Conservation (phyloP, 2,888 invertebrate genomes). For the Eristalis intricaria region DNA sequence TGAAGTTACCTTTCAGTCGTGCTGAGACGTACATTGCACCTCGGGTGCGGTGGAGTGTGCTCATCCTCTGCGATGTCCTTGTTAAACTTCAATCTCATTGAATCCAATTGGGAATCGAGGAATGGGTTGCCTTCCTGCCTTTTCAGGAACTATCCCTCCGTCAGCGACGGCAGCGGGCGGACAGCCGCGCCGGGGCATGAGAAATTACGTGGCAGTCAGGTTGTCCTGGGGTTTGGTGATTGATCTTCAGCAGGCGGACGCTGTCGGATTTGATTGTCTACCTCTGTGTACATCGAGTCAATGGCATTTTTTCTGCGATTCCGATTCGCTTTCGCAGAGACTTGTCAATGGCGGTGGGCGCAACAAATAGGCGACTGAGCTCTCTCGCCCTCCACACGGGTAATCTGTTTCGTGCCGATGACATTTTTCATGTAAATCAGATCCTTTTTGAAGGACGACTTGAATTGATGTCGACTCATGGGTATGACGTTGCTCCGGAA, state of each 20-base stretch:
- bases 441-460: constrained; percentile 31
- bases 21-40: background rate
- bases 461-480: constrained; percentile 43
- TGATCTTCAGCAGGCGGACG: constrained; percentile 63
- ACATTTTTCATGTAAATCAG: constrained; percentile 63
- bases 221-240: constrained; percentile 56
- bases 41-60: background rate
- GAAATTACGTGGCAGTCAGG: constrained; percentile 49
- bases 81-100: constrained; percentile 57
- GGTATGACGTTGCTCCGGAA: constrained; percentile 15
- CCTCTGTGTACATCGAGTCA: constrained; percentile 17
- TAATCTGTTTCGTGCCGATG: constrained; percentile 59
- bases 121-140: constrained; percentile 39
- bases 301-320: constrained; percentile 21
- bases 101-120: constrained; percentile 54
- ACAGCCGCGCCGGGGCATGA: background rate
- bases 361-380: constrained; percentile 53
- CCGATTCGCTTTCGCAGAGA: constrained; percentile 8
- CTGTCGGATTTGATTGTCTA: constrained; percentile 64
- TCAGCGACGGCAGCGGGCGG: background rate
- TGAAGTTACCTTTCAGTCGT: constrained; percentile 31
- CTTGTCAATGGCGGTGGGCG: constrained; percentile 25
- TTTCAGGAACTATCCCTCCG: constrained; percentile 11
- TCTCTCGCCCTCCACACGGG: constrained; percentile 14
- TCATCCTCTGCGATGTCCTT: constrained; percentile 30